A percentile compares a stretch with the other conserved stretches of the same genome.
These are phyloP conservation scores for Gymnocheta viridis DNA, from an alignment of 2,888 invertebrate species.

Conservation along the genomic window DNA sequence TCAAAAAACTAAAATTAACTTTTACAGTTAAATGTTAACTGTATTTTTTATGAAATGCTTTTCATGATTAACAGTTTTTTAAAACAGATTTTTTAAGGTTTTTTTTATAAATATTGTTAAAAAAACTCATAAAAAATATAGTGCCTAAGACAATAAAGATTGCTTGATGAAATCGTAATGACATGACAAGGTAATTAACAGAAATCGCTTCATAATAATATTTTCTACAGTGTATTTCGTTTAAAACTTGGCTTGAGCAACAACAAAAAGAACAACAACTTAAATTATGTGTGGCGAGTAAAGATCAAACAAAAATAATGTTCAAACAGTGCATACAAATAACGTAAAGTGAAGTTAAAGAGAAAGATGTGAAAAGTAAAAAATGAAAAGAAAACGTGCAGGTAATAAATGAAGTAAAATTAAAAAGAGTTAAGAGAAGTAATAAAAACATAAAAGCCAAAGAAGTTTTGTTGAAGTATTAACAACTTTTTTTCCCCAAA, in stretches of 20 bases:
- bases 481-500: slow-evolving; percentile 34
- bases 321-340: slow-evolving; percentile 53
- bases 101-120: too few relatives aligned
- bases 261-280: slow-evolving; percentile 21
- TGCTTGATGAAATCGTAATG: too few relatives aligned
- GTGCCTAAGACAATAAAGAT: too few relatives aligned
- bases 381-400: slow-evolving; percentile 55
- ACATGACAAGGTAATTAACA: too few relatives aligned
- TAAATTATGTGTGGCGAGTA: slow-evolving; percentile 59
- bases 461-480: slow-evolving; percentile 58
- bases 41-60: too few relatives aligned
- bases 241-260: slow-evolving; percentile 46
- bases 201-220: too few relatives aligned
- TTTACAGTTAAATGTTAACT: too few relatives aligned
- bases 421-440: slow-evolving; percentile 56
- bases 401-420: slow-evolving; percentile 29
- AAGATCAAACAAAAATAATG: slow-evolving; percentile 55
- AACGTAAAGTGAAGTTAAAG: slow-evolving; percentile 8
- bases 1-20: too few relatives aligned
- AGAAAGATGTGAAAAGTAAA: slow-evolving; percentile 48
- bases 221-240: slow-evolving; percentile 42
- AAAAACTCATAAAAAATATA: too few relatives aligned
- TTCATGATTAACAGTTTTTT: too few relatives aligned
- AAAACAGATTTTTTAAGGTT: too few relatives aligned
- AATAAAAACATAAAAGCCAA: slow-evolving; percentile 60